Evolutionary conservation across 2,797 vertebrate genomes (phyloP), one percentile per base, ranked within the genome.

Genomic region (Peromyscus eremicus): DNA sequence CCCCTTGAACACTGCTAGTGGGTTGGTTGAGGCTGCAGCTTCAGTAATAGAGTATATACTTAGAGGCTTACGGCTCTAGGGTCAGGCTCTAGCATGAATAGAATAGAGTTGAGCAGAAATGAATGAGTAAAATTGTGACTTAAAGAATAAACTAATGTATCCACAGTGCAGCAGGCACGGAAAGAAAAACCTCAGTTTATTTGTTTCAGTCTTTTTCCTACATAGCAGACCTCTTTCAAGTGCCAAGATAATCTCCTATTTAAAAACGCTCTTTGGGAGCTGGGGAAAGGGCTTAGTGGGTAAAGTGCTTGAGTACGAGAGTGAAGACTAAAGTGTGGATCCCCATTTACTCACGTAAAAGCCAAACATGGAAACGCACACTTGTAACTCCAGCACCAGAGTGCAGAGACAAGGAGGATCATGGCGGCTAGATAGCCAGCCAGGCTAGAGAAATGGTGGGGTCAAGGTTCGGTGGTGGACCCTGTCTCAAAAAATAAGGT

Each of bases 121-220:
- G 73, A 84, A 73, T 23, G 57, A 13, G 9, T 9, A 23, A 57
- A 84, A 52, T 43, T 57, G 73, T 55, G 27, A 76, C 64, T 43
- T 55, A 82, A 29, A 66, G 46, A 29, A 89, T 25, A 83, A 90
- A 79, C 34, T 29, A 73, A 43, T 90, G 34, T 88, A 0, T 84
- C 23, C n/a, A 92, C 79, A 70, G 68, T 92, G 10, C 60, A 92
- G 55, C 37, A 49, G 34, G 49, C 40, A 23, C 29, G 66, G 89
- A 95, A 92, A 92, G 73, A 29, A 84, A 97, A 97, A 57, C 43
- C 23, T 29, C 77, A 52, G 55, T 96, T 46, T 29, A 1, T 91
- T 91, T 95, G 83, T 89, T 90, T 3, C 71, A 8, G 23, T 62
- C 3, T 76, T 96, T 98, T 89, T 55, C 76, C 96, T 96, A 19